Evolutionary conservation across 2,888 invertebrate genomes (phyloP), one percentile per base, ranked within the genome.

Genomic region (Caenorhabditis plicata): DNA sequence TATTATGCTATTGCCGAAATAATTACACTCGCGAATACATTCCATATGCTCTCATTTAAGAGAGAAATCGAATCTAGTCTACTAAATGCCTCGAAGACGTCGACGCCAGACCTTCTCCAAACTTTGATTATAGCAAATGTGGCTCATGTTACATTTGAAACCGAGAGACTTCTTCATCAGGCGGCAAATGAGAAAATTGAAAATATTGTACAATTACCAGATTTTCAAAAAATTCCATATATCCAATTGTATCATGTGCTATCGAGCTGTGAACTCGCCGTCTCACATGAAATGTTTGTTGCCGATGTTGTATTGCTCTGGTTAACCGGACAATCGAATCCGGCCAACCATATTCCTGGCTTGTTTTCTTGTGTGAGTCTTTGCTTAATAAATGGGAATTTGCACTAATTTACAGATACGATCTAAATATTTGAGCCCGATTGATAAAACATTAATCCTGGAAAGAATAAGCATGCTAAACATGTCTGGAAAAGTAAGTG

Each of bases 301-400:
- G 58, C 55, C 36, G 64, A 64, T 36, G 60, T 53, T 1, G 49
- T 56, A 27, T 26, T 64, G 9, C 31, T 64, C 22, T 64, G 64
- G 64, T 33, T 64, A 20, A 32, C 26, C 23, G 51, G 51, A n/a
- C 63, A 64, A 41, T 35, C 39, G 29, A 42, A 52, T 38, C 44
- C 49, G 19, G 49, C 44, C 15, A 25, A 48, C 3, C 45, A 41
- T 19, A 53, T 53, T 1, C 58, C 58, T 2, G 41, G 44, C 1
- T 19, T 58, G 29, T 25, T 58, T 9, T 47, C 43, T 13, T 44
- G 48, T 29, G 47, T 51, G 32, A 43, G 50, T 46, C 17, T 13
- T 20, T 32, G 23, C 8, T n/a, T n/a, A n/a, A n/a, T n/a, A n/a
- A n/a, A n/a, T 8, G 1, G 2, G 38, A 19, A 32, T 13, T n/a